These are phyloP conservation scores for Sialia sialis DNA, from an alignment of 2,113 vertebrate species.

Conservation along the genomic window DNA sequence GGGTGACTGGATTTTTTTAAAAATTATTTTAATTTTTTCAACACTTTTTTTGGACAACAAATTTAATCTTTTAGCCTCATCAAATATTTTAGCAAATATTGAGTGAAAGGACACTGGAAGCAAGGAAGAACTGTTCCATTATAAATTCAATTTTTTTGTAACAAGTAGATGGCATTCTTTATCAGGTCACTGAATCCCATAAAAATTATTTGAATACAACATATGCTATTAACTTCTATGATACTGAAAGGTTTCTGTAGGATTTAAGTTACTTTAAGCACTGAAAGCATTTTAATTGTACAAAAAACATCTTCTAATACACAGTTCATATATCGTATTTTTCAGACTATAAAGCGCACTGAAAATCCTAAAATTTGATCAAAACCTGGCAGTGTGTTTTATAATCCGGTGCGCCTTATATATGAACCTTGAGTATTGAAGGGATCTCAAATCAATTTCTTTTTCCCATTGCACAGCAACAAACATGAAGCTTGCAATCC, in stretches of 20 bases:
- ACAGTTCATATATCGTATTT: not conserved
- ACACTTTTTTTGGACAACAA: not conserved
- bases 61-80: too few relatives aligned
- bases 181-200: not conserved
- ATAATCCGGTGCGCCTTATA: too few relatives aligned
- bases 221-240: not conserved
- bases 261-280: not conserved
- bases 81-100: not conserved
- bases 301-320: not conserved
- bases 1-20: fast-evolving
- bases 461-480: too few relatives aligned
- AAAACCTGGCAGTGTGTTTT: too few relatives aligned
- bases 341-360: too few relatives aligned
- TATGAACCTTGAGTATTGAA: too few relatives aligned
- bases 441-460: too few relatives aligned
- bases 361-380: too few relatives aligned
- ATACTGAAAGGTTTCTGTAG: not conserved
- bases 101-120: not conserved
- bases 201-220: not conserved
- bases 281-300: not conserved
- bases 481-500: too few relatives aligned
- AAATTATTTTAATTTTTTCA: not conserved
- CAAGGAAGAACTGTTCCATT: not conserved
- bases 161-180: not conserved
- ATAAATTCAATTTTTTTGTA: not conserved